A percentile compares a stretch with the other conserved stretches of the same genome.
Conservation (phyloP, 2,797 vertebrate genomes). For the Tenualosa thibaudeaui region DNA sequence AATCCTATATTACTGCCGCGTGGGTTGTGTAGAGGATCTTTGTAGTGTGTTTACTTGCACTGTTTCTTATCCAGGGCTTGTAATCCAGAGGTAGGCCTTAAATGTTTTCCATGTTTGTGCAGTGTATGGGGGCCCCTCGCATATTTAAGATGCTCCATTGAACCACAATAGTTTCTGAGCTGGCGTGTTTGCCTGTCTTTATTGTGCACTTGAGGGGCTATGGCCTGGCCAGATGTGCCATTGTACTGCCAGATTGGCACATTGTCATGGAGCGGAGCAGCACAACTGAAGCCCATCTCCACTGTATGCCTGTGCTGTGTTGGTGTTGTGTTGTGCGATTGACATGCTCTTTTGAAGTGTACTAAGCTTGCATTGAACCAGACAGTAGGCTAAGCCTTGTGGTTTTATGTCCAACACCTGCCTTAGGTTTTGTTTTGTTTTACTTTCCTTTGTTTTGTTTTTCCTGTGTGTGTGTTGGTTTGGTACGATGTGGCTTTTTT, state of each 20-base stretch:
- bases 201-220: conserved; percentile 30
- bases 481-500: neutral
- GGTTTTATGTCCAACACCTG: neutral
- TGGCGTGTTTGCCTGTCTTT: conserved; percentile 35
- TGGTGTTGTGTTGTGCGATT: neutral
- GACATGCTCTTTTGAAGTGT: neutral
- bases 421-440: neutral
- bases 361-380: neutral
- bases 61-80: neutral
- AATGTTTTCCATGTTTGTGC: neutral
- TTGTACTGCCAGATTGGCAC: conserved; percentile 3
- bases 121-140: conserved; percentile 43
- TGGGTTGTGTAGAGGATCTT: neutral
- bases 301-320: neutral
- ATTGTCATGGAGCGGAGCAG: neutral
- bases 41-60: neutral
- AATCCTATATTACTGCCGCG: neutral
- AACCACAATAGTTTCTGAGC: conserved; percentile 52
- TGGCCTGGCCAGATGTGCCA: neutral
- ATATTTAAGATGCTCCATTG: conserved; percentile 59
- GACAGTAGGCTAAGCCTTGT: neutral
- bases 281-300: neutral
- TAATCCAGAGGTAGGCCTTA: conserved; percentile 3
- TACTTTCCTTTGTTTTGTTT: neutral
- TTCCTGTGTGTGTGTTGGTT: neutral